A percentile compares a stretch with the other conserved stretches of the same genome.
Conservation (phyloP, 2,113 vertebrate species). For the Pelecanus crispus region DNA sequence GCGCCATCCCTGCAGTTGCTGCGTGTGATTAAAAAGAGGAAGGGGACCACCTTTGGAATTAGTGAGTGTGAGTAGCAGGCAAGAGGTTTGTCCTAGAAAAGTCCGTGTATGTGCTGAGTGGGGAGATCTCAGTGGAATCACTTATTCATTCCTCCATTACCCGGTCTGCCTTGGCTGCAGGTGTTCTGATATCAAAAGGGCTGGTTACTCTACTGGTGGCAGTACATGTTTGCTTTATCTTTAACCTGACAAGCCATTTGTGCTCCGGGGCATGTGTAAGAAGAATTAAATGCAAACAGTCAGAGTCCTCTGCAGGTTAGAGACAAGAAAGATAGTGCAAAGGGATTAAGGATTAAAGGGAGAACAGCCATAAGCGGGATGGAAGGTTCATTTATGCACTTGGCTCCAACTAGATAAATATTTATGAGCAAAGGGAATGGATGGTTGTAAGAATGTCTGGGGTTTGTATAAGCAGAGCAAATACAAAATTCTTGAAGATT, state of each 20-base stretch:
- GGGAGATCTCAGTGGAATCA: not conserved
- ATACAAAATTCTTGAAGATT: not conserved
- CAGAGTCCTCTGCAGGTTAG: slow-evolving; percentile 65
- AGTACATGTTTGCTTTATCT: slow-evolving; percentile 62
- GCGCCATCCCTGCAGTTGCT: not conserved
- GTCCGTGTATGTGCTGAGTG: not conserved
- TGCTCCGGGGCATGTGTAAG: slow-evolving; percentile 63
- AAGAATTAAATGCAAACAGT: slow-evolving; percentile 70
- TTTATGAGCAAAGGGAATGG: slow-evolving; percentile 56
- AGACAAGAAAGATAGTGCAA: slow-evolving; percentile 62
- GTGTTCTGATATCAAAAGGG: slow-evolving; percentile 11
- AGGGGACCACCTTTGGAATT: not conserved
- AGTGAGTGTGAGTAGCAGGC: not conserved
- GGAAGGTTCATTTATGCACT: slow-evolving; percentile 51
- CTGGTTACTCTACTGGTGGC: slow-evolving; percentile 47
- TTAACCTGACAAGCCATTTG: slow-evolving; percentile 67
- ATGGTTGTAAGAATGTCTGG: slow-evolving; percentile 13
- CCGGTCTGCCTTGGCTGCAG: not conserved
- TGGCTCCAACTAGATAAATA: slow-evolving; percentile 60
- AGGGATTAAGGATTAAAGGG: slow-evolving; percentile 70
- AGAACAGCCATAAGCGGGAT: slow-evolving; percentile 39
- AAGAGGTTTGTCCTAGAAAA: not conserved
- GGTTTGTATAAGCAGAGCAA: not conserved
- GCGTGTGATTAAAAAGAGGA: not conserved
- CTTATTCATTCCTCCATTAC: not conserved